phyloP scores from a whole-genome alignment of 2,113 vertebrate species.

The Actinemys pallida region DNA sequence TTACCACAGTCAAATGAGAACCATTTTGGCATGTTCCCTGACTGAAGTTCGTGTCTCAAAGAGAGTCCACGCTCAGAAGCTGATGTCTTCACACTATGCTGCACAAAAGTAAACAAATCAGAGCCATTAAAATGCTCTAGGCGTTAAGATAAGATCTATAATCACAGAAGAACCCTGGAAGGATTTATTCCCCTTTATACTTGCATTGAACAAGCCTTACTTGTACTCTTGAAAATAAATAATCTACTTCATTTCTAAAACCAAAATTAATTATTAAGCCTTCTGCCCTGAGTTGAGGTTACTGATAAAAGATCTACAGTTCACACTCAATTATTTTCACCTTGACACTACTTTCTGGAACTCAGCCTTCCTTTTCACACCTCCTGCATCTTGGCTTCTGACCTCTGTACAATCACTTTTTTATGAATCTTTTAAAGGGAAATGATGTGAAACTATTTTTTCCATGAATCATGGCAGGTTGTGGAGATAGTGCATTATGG shows the following conservation, averaged over 20 bases:
- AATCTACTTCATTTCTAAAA: neutral
- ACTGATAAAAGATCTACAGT: neutral
- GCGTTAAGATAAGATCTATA: neutral
- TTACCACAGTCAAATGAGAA: neutral
- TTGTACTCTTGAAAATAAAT: neutral
- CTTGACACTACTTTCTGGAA: neutral
- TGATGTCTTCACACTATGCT: too few relatives aligned
- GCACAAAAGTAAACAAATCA: neutral
- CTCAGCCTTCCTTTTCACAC: neutral
- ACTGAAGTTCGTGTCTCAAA: accelerated
- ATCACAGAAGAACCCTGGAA: neutral
- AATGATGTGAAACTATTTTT: neutral
- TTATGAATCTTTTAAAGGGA: neutral
- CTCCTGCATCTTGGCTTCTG: neutral
- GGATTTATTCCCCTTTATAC: neutral
- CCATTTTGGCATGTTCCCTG: neutral
- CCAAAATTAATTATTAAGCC: neutral
- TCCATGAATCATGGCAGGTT: neutral
- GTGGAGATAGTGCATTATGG: neutral
- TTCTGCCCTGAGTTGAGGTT: neutral
- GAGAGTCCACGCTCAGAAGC: too few relatives aligned
- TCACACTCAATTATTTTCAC: neutral
- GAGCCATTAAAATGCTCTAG: too few relatives aligned
- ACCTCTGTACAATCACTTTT: neutral
- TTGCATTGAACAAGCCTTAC: neutral